Percentiles rank a stretch among this genome's conserved stretches.
phyloP scores from a whole-genome alignment of 2,797 vertebrate genomes.

The Acridotheres tristis region DNA sequence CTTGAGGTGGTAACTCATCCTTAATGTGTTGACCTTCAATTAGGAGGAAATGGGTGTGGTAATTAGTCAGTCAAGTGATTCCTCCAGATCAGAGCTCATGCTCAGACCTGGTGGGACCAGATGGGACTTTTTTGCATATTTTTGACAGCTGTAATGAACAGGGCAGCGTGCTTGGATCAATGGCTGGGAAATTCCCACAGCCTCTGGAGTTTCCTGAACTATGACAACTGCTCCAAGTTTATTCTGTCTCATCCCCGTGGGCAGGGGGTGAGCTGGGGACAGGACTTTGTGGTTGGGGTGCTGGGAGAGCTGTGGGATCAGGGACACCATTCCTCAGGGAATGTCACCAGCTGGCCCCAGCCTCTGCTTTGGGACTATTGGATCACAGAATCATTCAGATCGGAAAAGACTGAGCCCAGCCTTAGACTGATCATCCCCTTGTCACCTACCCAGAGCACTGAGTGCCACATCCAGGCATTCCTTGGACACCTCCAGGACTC shows the following conservation, averaged over 20 bases:
- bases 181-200: slow-evolving; percentile 47
- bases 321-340: neutral
- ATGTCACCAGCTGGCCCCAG: too few relatives aligned
- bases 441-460: neutral
- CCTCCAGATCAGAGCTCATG: neutral
- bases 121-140: slow-evolving; percentile 64
- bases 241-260: neutral
- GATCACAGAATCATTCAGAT: neutral
- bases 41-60: slow-evolving; percentile 47
- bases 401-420: fast-evolving
- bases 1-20: slow-evolving; percentile 42
- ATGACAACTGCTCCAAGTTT: slow-evolving; percentile 16
- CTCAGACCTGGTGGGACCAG: slow-evolving; percentile 44
- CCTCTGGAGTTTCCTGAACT: slow-evolving; percentile 18
- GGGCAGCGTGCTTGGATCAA: slow-evolving; percentile 63
- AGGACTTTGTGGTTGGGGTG: neutral
- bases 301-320: neutral
- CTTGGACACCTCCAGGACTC: neutral
- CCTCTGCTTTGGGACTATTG: too few relatives aligned
- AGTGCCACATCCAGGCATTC: fast-evolving
- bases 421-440: fast-evolving
- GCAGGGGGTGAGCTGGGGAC: neutral
- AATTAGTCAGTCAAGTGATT: slow-evolving; percentile 52
- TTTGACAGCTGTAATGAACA: slow-evolving; percentile 68
- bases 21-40: slow-evolving; percentile 24